phyloP scores from a whole-genome alignment of 2,113 vertebrate genomes.

The Petaurus breviceps region DNA sequence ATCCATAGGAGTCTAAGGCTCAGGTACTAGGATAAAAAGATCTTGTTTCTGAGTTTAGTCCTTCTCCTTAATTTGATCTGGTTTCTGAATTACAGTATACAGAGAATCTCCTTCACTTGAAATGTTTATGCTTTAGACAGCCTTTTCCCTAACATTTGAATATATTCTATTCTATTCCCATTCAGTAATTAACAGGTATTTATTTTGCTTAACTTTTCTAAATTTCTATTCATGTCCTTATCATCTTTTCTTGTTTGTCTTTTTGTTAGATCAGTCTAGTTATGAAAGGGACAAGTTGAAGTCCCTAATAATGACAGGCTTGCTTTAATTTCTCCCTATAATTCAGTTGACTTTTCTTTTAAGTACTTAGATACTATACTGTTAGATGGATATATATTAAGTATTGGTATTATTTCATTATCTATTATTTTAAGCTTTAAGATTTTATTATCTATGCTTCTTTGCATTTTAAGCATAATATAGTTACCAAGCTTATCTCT shows the following conservation, averaged over 20 bases:
- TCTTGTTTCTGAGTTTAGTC: not conserved
- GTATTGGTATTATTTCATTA: not conserved
- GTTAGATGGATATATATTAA: not conserved
- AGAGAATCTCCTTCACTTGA: not conserved
- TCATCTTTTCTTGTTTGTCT: not conserved
- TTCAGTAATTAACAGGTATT: not conserved
- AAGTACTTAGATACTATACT: not conserved
- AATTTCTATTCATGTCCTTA: not conserved
- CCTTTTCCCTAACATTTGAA: not conserved
- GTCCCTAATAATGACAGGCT: not conserved
- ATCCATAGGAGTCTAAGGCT: not conserved
- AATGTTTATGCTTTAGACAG: not conserved
- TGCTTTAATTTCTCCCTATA: not conserved
- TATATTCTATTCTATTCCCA: not conserved
- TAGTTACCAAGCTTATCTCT: not conserved
- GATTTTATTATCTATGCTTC: not conserved
- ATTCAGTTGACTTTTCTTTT: not conserved
- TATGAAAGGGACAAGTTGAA: not conserved
- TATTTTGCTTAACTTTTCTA: not conserved
- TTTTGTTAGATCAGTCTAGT: not conserved
- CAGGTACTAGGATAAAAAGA: not conserved
- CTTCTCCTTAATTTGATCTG: not conserved
- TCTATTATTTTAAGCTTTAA: not conserved
- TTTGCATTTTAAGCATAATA: not conserved
- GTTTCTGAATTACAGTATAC: not conserved